Base-by-base conservation (phyloP, 2,113 vertebrate species). In the Pontoporia blainvillei region DNA sequence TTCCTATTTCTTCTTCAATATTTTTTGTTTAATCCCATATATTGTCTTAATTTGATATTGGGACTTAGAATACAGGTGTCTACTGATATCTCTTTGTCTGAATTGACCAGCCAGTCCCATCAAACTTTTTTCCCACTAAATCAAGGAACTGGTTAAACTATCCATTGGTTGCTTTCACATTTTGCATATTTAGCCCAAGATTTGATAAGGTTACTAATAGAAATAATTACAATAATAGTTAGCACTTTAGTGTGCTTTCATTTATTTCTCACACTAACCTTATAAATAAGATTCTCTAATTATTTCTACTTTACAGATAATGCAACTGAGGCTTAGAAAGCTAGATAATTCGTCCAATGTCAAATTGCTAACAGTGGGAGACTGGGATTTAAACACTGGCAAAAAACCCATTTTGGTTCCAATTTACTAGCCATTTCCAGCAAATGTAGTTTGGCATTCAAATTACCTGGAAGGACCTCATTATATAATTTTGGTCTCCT, bases 401-500 rank as follows among this genome's bases (percentile, higher is more conserved):
- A 31, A 90, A 91, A 89, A 94, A 31, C 29, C 41, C 21, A 71
- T 66, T 73, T 95, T 29, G 36, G 59, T 94, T 86, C 66, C 54
- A 91, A 44, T 95, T 96, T 95, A 39, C 44, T 79, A 90, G 52
- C 75, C 75, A 81, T 95, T 91, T 92, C 81, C 29, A 79, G 71
- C 54, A 95, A 95, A 94, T 59, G n/a, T 23, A 59, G 39, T 71
- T 66, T 92, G 90, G 78, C 86, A 86, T 96, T 82, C 76, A 86
- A 59, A 83, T 96, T 90, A 73, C 73, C 71, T 97, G 86, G 52
- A 83, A 86, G 89, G 62, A 89, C 62, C 89, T 95, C 71, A 25
- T 94, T 95, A 97, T 61, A 57, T 96, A 95, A 96, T 81, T 93
- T 82, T 84, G 67, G 44, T 94, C 49, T 93, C 75, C 86, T 95